Evolutionary conservation across 1,140 invertebrate species (phyloP).

Genomic region (Heliconius hewitsoni): DNA sequence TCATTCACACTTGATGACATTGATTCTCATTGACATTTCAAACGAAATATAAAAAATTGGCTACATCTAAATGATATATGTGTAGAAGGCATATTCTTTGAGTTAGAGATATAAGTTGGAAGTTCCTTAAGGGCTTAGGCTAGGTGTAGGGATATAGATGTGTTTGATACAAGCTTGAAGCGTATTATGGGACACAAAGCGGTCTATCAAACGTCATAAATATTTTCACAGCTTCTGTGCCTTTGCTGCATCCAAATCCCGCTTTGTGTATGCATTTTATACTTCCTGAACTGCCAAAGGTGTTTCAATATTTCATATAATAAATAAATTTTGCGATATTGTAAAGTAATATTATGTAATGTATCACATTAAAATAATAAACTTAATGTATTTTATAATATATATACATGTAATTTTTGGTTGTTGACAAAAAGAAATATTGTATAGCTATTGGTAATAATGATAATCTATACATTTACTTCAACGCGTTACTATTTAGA

Average conservation of each 20-base stretch:
- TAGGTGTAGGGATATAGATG: slow-evolving; percentile 18
- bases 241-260: slow-evolving; percentile 57
- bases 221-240: slow-evolving; percentile 64
- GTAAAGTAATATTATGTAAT: neutral
- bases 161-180: slow-evolving; percentile 23
- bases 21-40: neutral
- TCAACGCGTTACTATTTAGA: neutral
- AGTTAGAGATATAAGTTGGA: neutral
- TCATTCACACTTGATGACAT: too few species aligned
- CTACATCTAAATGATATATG: neutral
- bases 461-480: neutral
- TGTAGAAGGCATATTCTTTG: neutral
- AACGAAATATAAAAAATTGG: neutral
- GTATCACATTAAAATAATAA: neutral
- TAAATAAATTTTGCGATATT: neutral
- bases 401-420: too few species aligned
- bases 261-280: slow-evolving; percentile 60
- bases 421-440: too few species aligned
- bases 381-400: too few species aligned
- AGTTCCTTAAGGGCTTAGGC: slow-evolving; percentile 11
- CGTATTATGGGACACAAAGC: slow-evolving; percentile 57
- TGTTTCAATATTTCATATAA: slow-evolving; percentile 16
- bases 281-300: slow-evolving; percentile 34
- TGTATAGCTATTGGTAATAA: neutral
- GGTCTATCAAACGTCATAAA: slow-evolving; percentile 77